Evolutionary conservation across 2,888 invertebrate species (phyloP), one percentile per base, ranked within the genome.

Genomic region (Agrochola circellaris): DNA sequence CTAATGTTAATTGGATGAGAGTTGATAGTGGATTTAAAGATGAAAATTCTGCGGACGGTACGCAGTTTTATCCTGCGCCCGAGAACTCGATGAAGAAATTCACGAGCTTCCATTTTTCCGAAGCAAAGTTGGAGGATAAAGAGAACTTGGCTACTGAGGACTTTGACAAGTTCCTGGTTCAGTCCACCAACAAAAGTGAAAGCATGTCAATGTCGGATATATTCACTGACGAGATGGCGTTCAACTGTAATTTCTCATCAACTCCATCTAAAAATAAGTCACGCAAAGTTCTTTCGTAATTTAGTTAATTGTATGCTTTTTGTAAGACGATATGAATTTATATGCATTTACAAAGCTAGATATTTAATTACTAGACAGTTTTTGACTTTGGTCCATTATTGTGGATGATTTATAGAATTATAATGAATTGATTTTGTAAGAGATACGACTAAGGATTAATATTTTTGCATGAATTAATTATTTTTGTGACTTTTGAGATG

Each of bases 11-110:
- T 86, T 97, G 97, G 96, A 94, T 95, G 94, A 93, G 96, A 87
- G 93, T 95, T 13, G 97, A 97, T 85, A 97, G 97, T 79, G 96
- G 97, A 2, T 97, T 96, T 83, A 96, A 96, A 88, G 96, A 97
- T 79, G 96, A 96, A 79, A 95, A 92, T 13, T 96, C 95, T 0
- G 90, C 93, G 2, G 96, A 96, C 77, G 94, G 93, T 77, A 92
- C 93, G 73, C 94, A 95, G 66, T 96, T 95, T 85, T 96, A 95
- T 87, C 86, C 89, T 0, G 77, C 85, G 2, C 89, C 87, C 64
- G 94, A 95, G 8, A 88, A 87, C 68, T 88, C 91, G 0, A 83
- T 82, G 20, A 93, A 93, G 65, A 94, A 92, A 78, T 88, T 90
- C 15, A 84, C 92, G 0, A 90, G 87, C 70, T 93, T 92, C 61